Conservation (phyloP, 2,888 invertebrate genomes). For the Agriopis marginaria region DNA sequence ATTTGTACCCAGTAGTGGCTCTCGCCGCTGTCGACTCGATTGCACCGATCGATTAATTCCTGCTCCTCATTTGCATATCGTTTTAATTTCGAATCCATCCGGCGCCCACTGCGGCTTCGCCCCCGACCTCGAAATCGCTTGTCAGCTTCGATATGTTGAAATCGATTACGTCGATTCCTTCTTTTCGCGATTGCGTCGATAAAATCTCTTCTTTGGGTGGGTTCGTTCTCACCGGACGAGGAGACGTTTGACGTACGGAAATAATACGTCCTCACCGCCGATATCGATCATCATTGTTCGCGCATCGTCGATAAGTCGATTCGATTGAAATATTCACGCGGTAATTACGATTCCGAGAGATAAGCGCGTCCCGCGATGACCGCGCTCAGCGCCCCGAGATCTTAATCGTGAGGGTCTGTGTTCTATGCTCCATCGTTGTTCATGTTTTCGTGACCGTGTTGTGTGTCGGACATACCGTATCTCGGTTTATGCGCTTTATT, state of each 20-base stretch:
- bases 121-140: slow-evolving; percentile 77
- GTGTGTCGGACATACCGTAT: slow-evolving; percentile 62
- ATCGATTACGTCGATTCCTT: slow-evolving; percentile 77
- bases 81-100: slow-evolving; percentile 82
- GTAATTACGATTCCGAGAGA: slow-evolving; percentile 80
- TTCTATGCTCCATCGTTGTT: slow-evolving; percentile 60
- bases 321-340: slow-evolving; percentile 81
- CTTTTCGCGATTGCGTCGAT: slow-evolving; percentile 70
- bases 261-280: slow-evolving; percentile 69
- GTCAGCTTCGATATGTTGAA: slow-evolving; percentile 78
- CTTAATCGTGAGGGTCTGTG: slow-evolving; percentile 58
- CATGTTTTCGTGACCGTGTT: slow-evolving; percentile 66
- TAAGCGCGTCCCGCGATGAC: slow-evolving; percentile 66
- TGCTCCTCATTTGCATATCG: slow-evolving; percentile 80
- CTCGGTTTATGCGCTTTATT: slow-evolving; percentile 66
- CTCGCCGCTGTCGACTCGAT: slow-evolving; percentile 75
- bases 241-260: slow-evolving; percentile 70
- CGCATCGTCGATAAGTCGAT: slow-evolving; percentile 74
- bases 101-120: slow-evolving; percentile 78
- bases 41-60: slow-evolving; percentile 79
- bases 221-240: slow-evolving; percentile 54
- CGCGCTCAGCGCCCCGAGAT: slow-evolving; percentile 57
- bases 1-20: slow-evolving; percentile 78
- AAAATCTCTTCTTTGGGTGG: slow-evolving; percentile 69
- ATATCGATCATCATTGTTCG: slow-evolving; percentile 78